Evolutionary conservation across 2,888 invertebrate genomes (phyloP).

Genomic region (Unio delphinus): DNA sequence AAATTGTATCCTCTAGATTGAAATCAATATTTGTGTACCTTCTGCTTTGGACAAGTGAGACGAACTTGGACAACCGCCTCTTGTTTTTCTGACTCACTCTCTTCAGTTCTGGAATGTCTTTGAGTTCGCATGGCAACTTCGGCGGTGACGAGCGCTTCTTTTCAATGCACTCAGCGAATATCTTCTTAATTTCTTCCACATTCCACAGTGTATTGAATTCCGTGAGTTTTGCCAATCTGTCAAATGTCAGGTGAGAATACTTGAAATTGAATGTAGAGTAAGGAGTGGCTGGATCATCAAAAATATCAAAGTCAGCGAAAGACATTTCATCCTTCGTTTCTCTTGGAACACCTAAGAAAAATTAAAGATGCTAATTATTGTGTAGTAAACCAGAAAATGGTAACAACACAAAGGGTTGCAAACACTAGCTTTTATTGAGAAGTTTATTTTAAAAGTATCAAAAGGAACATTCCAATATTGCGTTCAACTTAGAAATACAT

Average conservation of each 20-base stretch:
- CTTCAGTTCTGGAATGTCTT: constrained; percentile 43
- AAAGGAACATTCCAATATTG: too few relatives aligned
- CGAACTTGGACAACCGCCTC: constrained; percentile 34
- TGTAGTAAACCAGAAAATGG: neutral
- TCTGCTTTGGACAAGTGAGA: constrained; percentile 31
- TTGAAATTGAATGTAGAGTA: constrained; percentile 73
- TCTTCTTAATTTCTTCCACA: constrained; percentile 66
- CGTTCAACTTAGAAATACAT: too few relatives aligned
- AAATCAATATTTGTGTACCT: constrained; percentile 17
- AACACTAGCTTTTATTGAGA: neutral
- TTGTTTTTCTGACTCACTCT: constrained; percentile 48
- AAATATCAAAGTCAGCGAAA: constrained; percentile 72
- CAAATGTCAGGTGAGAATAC: constrained; percentile 69
- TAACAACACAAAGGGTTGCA: neutral
- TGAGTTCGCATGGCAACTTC: constrained; percentile 38
- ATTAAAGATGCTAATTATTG: constrained; percentile 1
- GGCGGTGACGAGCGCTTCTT: constrained; percentile 46
- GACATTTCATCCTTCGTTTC: constrained; percentile 69
- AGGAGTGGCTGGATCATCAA: constrained; percentile 70
- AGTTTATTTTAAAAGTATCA: neutral
- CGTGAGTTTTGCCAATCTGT: constrained; percentile 70
- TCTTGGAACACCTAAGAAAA: constrained; percentile 67
- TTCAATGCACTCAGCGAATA: constrained; percentile 59
- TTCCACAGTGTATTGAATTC: constrained; percentile 72
- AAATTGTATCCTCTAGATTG: constrained; percentile 3